These are phyloP conservation scores for Heliangelus exortis DNA, from an alignment of 2,797 vertebrate genomes.

Conservation along the genomic window DNA sequence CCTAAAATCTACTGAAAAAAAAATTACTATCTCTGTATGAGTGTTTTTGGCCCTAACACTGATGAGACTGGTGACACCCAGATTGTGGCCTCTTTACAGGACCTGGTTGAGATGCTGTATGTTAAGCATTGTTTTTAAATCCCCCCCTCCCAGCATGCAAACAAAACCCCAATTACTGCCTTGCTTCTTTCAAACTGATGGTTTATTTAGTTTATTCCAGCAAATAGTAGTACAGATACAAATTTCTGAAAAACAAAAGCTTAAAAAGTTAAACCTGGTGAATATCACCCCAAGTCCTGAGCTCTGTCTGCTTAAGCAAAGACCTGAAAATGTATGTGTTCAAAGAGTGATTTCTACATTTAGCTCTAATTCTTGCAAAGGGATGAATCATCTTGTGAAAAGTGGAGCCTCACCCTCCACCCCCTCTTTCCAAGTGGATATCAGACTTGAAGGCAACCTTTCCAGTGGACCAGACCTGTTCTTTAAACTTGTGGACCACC, in stretches of 20 bases:
- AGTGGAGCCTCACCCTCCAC: slow-evolving; percentile 72
- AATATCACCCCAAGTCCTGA: slow-evolving; percentile 70
- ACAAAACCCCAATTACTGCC: neutral
- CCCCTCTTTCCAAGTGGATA: slow-evolving; percentile 73
- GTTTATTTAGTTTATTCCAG: neutral
- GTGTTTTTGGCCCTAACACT: neutral
- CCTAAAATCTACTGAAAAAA: neutral
- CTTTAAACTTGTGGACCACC: slow-evolving; percentile 71
- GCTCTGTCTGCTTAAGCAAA: slow-evolving; percentile 62
- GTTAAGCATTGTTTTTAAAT: neutral
- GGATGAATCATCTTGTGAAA: slow-evolving; percentile 72
- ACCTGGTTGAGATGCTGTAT: neutral
- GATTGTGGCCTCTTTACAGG: neutral
- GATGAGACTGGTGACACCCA: neutral
- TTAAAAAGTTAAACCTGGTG: neutral
- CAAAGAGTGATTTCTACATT: slow-evolving; percentile 71
- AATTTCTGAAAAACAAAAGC: slow-evolving; percentile 8
- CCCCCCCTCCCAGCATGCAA: neutral
- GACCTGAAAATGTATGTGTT: slow-evolving; percentile 60
- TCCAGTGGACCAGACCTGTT: slow-evolving; percentile 71
- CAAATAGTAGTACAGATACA: neutral
- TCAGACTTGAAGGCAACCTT: slow-evolving; percentile 73
- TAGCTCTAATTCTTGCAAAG: slow-evolving; percentile 76
- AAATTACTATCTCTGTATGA: neutral
- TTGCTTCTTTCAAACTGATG: neutral